Conservation (phyloP, 1,140 invertebrate species). For the Lysiphlebus fabarum region DNA sequence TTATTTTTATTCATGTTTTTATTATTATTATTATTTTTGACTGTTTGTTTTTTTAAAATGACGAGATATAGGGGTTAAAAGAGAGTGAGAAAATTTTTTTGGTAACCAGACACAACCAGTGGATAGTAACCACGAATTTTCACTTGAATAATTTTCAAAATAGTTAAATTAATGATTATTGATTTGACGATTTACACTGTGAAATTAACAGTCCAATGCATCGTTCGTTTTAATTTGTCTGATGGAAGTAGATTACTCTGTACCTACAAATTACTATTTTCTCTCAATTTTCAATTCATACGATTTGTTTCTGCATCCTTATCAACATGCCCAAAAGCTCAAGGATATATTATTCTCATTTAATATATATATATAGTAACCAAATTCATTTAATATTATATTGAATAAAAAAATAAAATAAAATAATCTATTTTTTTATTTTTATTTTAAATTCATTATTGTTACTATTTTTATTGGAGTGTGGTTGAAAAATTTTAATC, state of each 20-base stretch:
- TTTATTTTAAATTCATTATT: no score
- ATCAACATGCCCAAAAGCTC: background rate
- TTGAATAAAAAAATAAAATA: no score
- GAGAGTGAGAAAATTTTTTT: background rate
- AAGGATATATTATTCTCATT: background rate
- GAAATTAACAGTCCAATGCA: slow-evolving; percentile 34
- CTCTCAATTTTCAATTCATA: background rate
- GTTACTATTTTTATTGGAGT: no score
- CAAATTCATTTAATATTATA: background rate
- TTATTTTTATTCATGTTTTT: background rate
- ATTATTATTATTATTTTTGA: background rate
- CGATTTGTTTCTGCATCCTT: slow-evolving; percentile 9
- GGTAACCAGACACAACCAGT: no score
- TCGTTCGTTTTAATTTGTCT: slow-evolving; percentile 39
- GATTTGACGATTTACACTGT: slow-evolving; percentile 30
- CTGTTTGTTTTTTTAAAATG: no score
- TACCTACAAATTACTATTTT: slow-evolving; percentile 27
- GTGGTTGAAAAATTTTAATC: no score
- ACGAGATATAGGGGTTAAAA: no score
- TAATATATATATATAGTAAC: no score
- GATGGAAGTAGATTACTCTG: slow-evolving; percentile 30
- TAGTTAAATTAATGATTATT: slow-evolving; percentile 33
- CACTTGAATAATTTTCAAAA: slow-evolving; percentile 18
- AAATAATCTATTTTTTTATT: no score
- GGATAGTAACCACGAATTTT: slow-evolving; percentile 6